phyloP scores from a whole-genome alignment of 2,888 invertebrate species.

The Euplexia lucipara region DNA sequence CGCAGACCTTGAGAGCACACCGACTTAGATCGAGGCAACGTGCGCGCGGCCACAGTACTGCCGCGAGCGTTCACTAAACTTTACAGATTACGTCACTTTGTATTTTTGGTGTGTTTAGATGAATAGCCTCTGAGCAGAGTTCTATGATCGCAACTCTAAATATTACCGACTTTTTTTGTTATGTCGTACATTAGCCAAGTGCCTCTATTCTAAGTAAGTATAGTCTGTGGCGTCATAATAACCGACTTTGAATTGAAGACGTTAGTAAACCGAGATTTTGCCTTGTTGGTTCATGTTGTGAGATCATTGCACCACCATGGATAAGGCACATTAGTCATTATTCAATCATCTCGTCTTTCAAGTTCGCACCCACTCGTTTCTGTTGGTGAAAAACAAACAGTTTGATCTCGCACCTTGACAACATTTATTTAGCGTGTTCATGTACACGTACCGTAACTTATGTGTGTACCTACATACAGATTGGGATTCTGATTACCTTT shows the following conservation, averaged over 20 bases:
- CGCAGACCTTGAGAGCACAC: constrained; percentile 84
- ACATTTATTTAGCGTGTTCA: constrained; percentile 63
- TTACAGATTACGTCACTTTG: constrained; percentile 85
- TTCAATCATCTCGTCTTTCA: constrained; percentile 67
- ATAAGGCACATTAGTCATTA: constrained; percentile 76
- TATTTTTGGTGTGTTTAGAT: constrained; percentile 82
- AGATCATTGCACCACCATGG: constrained; percentile 79
- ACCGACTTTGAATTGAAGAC: constrained; percentile 57
- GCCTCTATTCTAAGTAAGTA: constrained; percentile 54
- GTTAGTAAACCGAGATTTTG: constrained; percentile 50
- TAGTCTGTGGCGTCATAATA: constrained; percentile 56
- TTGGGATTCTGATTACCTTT: constrained; percentile 41
- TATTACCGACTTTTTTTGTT: constrained; percentile 66
- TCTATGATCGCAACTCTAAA: constrained; percentile 78
- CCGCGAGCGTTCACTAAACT: constrained; percentile 87
- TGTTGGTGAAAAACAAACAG: constrained; percentile 71
- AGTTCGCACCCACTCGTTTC: constrained; percentile 74
- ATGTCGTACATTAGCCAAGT: constrained; percentile 54
- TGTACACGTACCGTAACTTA: constrained; percentile 53
- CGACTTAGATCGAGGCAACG: constrained; percentile 72
- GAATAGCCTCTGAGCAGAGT: constrained; percentile 80
- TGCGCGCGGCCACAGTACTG: constrained; percentile 74
- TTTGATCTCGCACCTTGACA: constrained; percentile 70
- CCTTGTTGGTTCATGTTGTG: constrained; percentile 57
- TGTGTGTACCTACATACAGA: constrained; percentile 23